These are phyloP conservation scores for Rallus limicola DNA, from an alignment of 2,113 vertebrate genomes.

Conservation along the genomic window DNA sequence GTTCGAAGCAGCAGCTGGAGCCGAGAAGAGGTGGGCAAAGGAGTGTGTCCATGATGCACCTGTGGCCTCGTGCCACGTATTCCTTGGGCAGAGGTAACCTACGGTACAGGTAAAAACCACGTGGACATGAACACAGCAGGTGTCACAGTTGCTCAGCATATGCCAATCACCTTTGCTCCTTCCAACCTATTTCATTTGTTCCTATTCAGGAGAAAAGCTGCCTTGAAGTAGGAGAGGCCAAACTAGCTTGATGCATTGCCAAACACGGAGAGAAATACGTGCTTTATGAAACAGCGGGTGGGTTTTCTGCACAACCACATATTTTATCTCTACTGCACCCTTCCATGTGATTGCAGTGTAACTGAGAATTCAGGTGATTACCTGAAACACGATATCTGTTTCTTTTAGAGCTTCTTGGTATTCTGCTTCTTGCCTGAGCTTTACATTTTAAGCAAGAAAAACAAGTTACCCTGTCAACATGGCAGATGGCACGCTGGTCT, in stretches of 20 bases:
- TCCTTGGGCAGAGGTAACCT: background rate
- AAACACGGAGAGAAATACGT: background rate
- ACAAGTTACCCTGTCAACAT: background rate
- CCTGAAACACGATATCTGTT: background rate
- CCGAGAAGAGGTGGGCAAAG: background rate
- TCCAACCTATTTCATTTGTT: background rate
- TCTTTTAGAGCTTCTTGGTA: background rate
- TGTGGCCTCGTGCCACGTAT: accelerated
- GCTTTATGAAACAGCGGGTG: background rate
- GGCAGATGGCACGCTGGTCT: background rate
- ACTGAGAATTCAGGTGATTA: conserved; percentile 24
- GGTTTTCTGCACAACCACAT: background rate
- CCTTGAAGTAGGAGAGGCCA: background rate
- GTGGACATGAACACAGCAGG: background rate
- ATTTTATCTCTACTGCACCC: conserved; percentile 2
- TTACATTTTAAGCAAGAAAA: conserved; percentile 22
- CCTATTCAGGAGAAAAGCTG: background rate
- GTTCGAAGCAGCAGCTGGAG: background rate
- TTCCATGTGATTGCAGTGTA: background rate
- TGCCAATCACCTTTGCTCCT: background rate
- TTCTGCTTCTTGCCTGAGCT: background rate
- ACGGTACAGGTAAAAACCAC: accelerated
- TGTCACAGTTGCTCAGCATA: background rate
- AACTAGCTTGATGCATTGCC: background rate
- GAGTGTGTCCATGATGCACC: background rate